phyloP scores from a whole-genome alignment of 2,888 invertebrate species.

The Iselma pallidipennis region DNA sequence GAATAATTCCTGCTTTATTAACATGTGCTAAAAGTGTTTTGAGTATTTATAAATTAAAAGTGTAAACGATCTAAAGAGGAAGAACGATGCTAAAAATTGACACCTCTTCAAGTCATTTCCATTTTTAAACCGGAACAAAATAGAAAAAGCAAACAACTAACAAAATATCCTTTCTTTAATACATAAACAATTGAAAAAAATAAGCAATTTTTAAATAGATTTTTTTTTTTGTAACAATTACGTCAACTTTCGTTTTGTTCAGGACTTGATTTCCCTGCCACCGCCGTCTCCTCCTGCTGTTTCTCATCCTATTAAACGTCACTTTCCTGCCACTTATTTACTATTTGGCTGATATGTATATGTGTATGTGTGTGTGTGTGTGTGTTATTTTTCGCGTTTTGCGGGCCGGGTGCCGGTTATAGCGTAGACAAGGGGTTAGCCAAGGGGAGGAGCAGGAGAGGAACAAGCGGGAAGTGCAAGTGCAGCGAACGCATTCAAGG shows the following conservation, averaged over 20 bases:
- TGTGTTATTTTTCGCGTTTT: slow-evolving; percentile 30
- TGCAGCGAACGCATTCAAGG: slow-evolving; percentile 59
- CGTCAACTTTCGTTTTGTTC: too few species aligned
- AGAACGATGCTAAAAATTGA: neutral
- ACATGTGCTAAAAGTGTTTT: neutral
- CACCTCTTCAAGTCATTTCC: neutral
- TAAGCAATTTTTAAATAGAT: too few species aligned
- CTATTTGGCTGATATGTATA: slow-evolving; percentile 20
- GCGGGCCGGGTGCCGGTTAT: slow-evolving; percentile 19
- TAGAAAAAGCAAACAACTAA: neutral
- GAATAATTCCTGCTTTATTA: neutral
- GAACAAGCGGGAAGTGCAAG: slow-evolving; percentile 55
- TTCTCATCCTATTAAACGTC: slow-evolving; percentile 1
- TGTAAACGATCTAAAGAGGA: neutral
- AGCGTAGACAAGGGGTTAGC: slow-evolving; percentile 14
- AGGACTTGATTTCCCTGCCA: too few species aligned
- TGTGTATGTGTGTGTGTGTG: neutral
- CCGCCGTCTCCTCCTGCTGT: neutral
- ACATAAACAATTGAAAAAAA: neutral
- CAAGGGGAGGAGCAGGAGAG: slow-evolving; percentile 11
- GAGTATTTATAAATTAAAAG: neutral
- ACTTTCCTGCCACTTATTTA: slow-evolving; percentile 16
- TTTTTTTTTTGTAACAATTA: too few species aligned
- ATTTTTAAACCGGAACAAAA: neutral
- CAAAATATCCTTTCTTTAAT: neutral